Evolutionary conservation across 2,888 invertebrate species (phyloP), one percentile per base, ranked within the genome.

Genomic region (Cyclophora albipunctata): DNA sequence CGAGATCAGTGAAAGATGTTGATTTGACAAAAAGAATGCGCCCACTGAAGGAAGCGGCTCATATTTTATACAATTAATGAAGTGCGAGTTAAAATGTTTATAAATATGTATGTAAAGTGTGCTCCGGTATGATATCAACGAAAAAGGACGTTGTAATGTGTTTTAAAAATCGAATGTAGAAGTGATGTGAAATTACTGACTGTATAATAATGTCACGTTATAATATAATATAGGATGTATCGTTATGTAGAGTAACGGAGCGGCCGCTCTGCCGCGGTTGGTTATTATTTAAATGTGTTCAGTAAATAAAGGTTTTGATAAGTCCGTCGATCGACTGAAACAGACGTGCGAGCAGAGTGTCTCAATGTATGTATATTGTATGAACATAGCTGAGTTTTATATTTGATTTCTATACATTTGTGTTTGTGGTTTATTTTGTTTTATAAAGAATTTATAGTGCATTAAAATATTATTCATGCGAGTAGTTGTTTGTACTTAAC

Each of bases 161-260:
- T 64, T 52, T 50, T 41, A 45, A 48, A 54, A 58, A 53, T 75
- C 64, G 71, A 73, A 73, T 70, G 74, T 75, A 75, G 78, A 59
- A 64, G 71, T 69, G 75, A 69, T 62, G 70, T 63, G 69, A 69
- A 66, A 60, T 61, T 63, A 71, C 69, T 73, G 71, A 71, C 78
- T 78, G 79, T 81, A 77, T 76, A 77, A 72, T 75, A 68, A 67
- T 67, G 64, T 75, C 67, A 69, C 69, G 71, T 73, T 77, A 73
- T 74, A 62, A 66, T 68, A 67, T 57, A 63, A 71, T 64, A 63
- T 60, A 54, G 56, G 66, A 60, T 60, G 66, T 73, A 71, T 66
- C 60, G 64, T 66, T 45, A 47, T 20, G 2, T 20, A 20, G 20
- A 20, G 20, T 20, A 20, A 20, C 20, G 20, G 59, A 55, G 54